Percentiles rank a stretch among this genome's conserved stretches.
These are phyloP conservation scores for Pristionchus japonicus DNA, from an alignment of 2,888 invertebrate genomes.

Conservation along the genomic window DNA sequence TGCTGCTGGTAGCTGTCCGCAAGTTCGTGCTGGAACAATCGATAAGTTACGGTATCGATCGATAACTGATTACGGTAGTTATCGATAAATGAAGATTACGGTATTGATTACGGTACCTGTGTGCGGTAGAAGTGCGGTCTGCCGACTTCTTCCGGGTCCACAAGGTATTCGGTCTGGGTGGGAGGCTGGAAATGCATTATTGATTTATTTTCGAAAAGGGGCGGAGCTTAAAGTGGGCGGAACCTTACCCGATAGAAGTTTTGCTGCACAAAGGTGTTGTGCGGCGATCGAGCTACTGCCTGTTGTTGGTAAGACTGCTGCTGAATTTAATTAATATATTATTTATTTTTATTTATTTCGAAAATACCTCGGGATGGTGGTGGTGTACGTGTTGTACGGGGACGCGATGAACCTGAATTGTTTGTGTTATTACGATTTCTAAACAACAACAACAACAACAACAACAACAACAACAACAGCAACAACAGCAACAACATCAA, in stretches of 20 bases:
- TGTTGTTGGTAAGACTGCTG: constrained; percentile 2
- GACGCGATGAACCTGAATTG: neutral
- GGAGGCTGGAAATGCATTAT: constrained; percentile 37
- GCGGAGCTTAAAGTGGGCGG: neutral
- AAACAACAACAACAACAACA: too few relatives aligned
- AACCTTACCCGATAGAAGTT: constrained; percentile 46
- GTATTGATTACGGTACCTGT: neutral
- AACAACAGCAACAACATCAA: too few relatives aligned
- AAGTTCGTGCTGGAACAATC: constrained; percentile 32
- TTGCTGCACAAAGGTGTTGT: constrained; percentile 46
- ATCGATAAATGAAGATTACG: neutral
- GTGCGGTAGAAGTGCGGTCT: constrained; percentile 50
- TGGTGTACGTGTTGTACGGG: constrained; percentile 31
- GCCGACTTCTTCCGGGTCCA: constrained; percentile 49
- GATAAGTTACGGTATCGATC: neutral
- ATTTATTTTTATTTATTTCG: neutral
- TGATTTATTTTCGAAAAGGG: neutral
- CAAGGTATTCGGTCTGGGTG: constrained; percentile 35
- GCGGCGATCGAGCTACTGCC: constrained; percentile 22
- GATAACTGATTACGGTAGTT: neutral
- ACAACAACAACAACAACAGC: too few relatives aligned
- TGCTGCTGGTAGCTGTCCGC: constrained; percentile 7
- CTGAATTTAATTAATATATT: neutral
- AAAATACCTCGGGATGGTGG: constrained; percentile 20
- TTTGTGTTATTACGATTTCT: too few relatives aligned